phyloP scores from a whole-genome alignment of 2,113 vertebrate species.

The Mugil cephalus region DNA sequence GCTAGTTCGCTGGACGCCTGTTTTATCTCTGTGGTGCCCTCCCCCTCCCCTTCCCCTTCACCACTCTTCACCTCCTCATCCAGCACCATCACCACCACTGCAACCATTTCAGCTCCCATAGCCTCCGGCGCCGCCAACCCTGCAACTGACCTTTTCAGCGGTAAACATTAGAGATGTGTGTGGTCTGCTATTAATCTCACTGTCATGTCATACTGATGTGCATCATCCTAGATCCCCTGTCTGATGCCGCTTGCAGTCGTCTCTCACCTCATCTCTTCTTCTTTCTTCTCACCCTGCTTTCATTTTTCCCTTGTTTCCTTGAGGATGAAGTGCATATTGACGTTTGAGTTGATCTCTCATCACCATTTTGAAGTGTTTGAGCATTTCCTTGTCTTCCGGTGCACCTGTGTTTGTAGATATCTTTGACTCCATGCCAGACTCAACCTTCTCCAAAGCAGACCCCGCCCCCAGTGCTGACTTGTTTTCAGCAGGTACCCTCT shows the following conservation, averaged over 20 bases:
- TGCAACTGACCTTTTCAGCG: conserved; percentile 96
- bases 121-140: conserved; percentile 86
- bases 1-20: conserved; percentile 68
- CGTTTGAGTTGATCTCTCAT: background rate
- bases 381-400: conserved; percentile 81
- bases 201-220: conserved; percentile 8
- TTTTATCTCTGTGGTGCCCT: conserved; percentile 69
- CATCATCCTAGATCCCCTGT: conserved; percentile 11
- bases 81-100: conserved; percentile 88
- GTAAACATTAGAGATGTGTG: conserved; percentile 85
- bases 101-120: conserved; percentile 87
- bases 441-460: conserved; percentile 85
- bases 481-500: conserved; percentile 92
- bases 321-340: no score
- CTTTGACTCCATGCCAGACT: conserved; percentile 92
- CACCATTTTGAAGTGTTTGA: conserved; percentile 15
- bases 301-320: background rate
- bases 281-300: background rate
- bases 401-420: conserved; percentile 93
- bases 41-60: conserved; percentile 67
- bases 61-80: conserved; percentile 64
- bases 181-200: conserved; percentile 24
- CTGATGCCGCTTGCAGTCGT: conserved; percentile 13
- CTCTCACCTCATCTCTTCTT: background rate
- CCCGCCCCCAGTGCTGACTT: conserved; percentile 91